These are phyloP conservation scores for Gulo gulo DNA, from an alignment of 2,113 vertebrate genomes.

Conservation along the genomic window DNA sequence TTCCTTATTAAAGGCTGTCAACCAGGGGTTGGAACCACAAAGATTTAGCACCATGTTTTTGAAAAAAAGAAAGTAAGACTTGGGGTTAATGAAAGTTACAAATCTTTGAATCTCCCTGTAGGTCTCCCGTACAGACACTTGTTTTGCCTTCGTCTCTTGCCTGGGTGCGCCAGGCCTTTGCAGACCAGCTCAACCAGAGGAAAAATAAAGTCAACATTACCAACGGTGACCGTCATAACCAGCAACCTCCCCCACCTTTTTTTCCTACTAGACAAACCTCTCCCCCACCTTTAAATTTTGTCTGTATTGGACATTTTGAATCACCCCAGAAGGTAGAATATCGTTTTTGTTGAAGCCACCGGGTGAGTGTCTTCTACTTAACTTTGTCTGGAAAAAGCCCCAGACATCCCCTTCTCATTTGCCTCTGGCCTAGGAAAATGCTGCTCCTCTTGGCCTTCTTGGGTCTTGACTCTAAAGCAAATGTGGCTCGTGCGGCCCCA, in stretches of 20 bases:
- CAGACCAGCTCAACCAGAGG: slow-evolving; percentile 52
- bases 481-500: background rate
- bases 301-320: slow-evolving; percentile 70
- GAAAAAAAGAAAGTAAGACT: slow-evolving; percentile 39
- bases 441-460: slow-evolving; percentile 22
- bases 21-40: slow-evolving; percentile 33
- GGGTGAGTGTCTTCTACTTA: slow-evolving; percentile 26
- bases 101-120: slow-evolving; percentile 32
- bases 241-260: background rate
- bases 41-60: slow-evolving; percentile 26
- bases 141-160: slow-evolving; percentile 68
- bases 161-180: slow-evolving; percentile 59
- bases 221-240: background rate
- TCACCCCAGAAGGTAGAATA: slow-evolving; percentile 56
- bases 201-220: slow-evolving; percentile 55
- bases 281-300: slow-evolving; percentile 47
- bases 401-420: slow-evolving; percentile 60
- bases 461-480: background rate
- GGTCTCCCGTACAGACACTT: slow-evolving; percentile 57
- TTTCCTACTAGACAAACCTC: slow-evolving; percentile 3
- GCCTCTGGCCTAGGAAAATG: slow-evolving; percentile 41
- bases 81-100: slow-evolving; percentile 44
- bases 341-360: slow-evolving; percentile 59
- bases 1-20: slow-evolving; percentile 61
- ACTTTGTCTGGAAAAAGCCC: slow-evolving; percentile 68